A percentile compares a stretch with the other conserved stretches of the same genome.
phyloP scores from a whole-genome alignment of 2,113 vertebrate genomes.

The Fregetta grallaria region DNA sequence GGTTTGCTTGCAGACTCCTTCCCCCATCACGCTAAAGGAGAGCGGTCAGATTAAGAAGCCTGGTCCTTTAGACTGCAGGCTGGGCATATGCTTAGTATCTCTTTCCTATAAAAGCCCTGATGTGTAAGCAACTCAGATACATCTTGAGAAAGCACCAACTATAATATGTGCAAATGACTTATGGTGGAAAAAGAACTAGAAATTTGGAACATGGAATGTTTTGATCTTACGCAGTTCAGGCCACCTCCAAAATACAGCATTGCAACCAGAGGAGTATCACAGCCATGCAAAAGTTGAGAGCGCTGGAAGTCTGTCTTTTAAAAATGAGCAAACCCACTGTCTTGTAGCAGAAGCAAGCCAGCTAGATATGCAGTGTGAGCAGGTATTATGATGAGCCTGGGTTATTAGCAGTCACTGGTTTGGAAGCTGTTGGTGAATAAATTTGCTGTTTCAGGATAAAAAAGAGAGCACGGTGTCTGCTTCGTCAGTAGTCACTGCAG shows the following conservation, averaged over 20 bases:
- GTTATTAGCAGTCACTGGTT: conserved; percentile 22
- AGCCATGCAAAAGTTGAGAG: neutral
- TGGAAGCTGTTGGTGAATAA: conserved; percentile 29
- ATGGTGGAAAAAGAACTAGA: neutral
- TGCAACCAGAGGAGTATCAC: neutral
- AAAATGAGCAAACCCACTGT: neutral
- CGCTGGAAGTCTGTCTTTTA: neutral
- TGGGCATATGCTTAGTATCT: neutral
- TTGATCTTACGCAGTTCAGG: neutral
- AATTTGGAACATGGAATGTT: neutral
- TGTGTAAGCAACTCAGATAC: neutral
- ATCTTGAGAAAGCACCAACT: neutral
- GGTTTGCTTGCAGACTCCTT: neutral
- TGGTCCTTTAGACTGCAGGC: neutral
- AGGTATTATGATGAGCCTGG: conserved; percentile 10
- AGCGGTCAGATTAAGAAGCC: neutral
- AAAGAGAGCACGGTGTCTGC: neutral
- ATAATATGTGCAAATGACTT: neutral
- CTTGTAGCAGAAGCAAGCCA: conserved; percentile 1
- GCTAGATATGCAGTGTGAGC: neutral
- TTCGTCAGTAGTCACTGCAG: conserved; percentile 11
- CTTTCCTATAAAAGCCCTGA: neutral
- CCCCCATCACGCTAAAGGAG: neutral
- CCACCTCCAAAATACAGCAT: neutral
- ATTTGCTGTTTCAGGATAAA: conserved; percentile 46